Percentiles rank a stretch among this genome's conserved stretches.
These are phyloP conservation scores for Carettochelys insculpta DNA, from an alignment of 2,113 vertebrate species.

Conservation along the genomic window DNA sequence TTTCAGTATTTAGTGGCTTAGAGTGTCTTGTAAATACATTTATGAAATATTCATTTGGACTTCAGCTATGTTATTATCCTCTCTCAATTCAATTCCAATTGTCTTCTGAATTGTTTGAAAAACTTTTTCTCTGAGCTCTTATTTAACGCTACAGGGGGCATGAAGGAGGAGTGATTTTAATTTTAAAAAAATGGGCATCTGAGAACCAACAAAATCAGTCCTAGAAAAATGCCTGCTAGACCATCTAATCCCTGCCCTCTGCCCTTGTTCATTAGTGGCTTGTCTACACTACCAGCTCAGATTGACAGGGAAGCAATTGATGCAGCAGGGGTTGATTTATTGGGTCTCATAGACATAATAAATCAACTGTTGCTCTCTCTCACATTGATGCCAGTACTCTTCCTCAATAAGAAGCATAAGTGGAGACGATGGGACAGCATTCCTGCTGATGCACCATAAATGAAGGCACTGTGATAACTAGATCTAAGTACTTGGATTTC, in stretches of 20 bases:
- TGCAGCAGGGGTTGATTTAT: no score
- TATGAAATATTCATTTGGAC: conserved; percentile 72
- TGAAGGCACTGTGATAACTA: no score
- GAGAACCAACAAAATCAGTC: neutral
- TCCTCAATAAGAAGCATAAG: no score
- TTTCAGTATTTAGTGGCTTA: conserved; percentile 58
- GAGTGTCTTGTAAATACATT: conserved; percentile 67
- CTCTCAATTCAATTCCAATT: conserved; percentile 61
- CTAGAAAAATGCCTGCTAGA: neutral
- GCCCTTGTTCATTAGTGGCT: neutral
- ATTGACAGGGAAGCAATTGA: no score
- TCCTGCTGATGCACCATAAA: no score
- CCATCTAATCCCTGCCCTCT: neutral
- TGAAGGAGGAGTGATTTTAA: neutral
- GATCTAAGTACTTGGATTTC: no score
- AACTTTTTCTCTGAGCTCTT: conserved; percentile 26
- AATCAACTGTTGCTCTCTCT: no score
- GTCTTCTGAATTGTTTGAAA: conserved; percentile 50
- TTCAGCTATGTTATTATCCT: conserved; percentile 64
- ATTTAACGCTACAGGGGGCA: neutral
- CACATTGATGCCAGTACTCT: no score
- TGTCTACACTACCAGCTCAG: no score
- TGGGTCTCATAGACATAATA: no score
- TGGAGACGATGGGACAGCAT: no score
- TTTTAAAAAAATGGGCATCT: conserved; percentile 6